Conservation (phyloP, 2,888 invertebrate genomes). For the Drosophila kanekoi region DNA sequence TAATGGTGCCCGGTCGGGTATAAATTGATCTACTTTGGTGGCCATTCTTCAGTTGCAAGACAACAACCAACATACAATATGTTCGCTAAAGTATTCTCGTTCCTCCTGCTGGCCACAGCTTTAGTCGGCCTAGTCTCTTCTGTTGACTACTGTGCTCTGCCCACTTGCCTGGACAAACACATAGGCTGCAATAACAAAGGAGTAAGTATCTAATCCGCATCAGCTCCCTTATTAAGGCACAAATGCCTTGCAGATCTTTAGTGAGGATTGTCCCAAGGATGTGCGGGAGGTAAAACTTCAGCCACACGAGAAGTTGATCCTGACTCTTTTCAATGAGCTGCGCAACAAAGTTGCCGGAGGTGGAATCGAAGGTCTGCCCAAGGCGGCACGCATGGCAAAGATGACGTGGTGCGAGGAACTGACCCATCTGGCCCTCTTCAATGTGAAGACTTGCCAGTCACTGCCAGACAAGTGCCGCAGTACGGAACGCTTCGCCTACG, state of each 20-base stretch:
- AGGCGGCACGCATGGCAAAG: constrained; percentile 65
- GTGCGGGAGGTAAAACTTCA: constrained; percentile 40
- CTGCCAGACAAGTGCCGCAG: constrained; percentile 63
- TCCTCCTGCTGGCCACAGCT: constrained; percentile 15
- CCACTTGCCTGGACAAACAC: constrained; percentile 65
- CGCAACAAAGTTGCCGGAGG: constrained; percentile 60
- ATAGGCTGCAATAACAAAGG: constrained; percentile 67
- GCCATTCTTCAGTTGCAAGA: constrained; percentile 9
- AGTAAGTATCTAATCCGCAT: constrained; percentile 23
- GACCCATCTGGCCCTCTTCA: constrained; percentile 50
- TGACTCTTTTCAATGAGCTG: constrained; percentile 55
- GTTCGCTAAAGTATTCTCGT: not conserved
- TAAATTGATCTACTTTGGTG: constrained; percentile 9
- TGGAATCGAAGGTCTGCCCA: constrained; percentile 47
- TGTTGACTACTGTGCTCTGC: constrained; percentile 54
- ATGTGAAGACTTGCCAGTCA: constrained; percentile 64
- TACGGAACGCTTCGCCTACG: constrained; percentile 65
- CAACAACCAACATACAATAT: constrained; percentile 11
- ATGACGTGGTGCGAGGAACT: constrained; percentile 68
- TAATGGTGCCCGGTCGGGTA: constrained; percentile 3
- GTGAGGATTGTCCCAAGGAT: constrained; percentile 50
- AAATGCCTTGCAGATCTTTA: constrained; percentile 38
- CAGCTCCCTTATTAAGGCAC: not conserved
- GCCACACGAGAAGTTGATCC: constrained; percentile 50
- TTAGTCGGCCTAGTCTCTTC: constrained; percentile 14